A percentile compares a stretch with the other conserved stretches of the same genome.
Conservation (phyloP, 2,797 vertebrate genomes). For the Oceanodroma leucorhoa region DNA sequence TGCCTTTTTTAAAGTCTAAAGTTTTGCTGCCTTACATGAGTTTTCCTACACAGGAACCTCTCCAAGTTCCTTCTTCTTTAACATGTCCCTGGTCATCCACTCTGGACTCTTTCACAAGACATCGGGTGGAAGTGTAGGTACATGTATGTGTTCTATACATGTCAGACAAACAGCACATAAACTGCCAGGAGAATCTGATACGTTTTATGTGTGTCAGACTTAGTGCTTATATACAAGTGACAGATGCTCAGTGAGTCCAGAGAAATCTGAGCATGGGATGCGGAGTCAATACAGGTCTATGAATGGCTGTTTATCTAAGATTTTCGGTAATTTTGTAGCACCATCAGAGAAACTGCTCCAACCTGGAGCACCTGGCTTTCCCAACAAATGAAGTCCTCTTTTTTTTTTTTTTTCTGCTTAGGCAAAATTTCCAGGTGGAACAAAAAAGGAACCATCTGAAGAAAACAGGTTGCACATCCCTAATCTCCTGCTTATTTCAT, state of each 20-base stretch:
- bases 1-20: not conserved
- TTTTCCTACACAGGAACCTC: not conserved
- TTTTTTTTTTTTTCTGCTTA: not conserved
- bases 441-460: not conserved
- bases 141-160: rapidly evolving
- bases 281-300: not conserved
- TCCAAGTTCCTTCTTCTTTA: not conserved
- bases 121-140: not conserved
- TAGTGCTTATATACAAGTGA: not conserved
- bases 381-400: not conserved
- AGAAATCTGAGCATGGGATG: not conserved
- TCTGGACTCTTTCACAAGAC: not conserved
- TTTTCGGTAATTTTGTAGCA: not conserved
- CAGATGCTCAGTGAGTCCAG: not conserved
- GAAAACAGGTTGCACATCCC: not conserved
- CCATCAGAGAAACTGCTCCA: not conserved
- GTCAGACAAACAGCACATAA: not conserved
- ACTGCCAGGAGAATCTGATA: not conserved
- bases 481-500: not conserved
- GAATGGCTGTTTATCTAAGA: not conserved
- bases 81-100: not conserved
- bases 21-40: not conserved
- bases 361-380: not conserved
- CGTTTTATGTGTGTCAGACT: rapidly evolving
- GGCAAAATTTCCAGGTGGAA: not conserved